Conservation (phyloP, 1,140 invertebrate genomes). For the Olivierus martensii region DNA sequence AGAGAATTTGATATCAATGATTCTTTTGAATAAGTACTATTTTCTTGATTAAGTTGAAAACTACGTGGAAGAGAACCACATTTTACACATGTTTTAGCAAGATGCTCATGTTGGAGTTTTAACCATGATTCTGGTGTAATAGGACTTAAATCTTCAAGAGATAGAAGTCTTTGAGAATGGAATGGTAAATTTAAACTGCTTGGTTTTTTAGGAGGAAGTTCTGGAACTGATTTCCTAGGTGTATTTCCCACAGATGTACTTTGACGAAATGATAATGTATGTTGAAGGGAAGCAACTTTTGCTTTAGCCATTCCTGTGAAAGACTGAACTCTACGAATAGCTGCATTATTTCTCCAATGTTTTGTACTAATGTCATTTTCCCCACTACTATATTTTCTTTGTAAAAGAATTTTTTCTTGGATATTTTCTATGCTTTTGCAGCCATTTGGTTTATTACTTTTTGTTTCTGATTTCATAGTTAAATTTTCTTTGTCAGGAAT, state of each 20-base stretch:
- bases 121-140: slow-evolving; percentile 44
- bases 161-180: neutral
- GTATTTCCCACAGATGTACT: slow-evolving; percentile 7
- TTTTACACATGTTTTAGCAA: slow-evolving; percentile 37
- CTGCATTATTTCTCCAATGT: slow-evolving; percentile 8
- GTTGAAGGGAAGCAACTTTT: slow-evolving; percentile 15
- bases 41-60: slow-evolving; percentile 40
- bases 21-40: too few species aligned
- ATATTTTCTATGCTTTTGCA: too few species aligned
- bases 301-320: slow-evolving; percentile 18
- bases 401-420: too few species aligned
- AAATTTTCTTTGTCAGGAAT: too few species aligned
- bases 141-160: slow-evolving; percentile 27
- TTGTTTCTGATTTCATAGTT: too few species aligned
- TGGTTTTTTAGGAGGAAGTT: slow-evolving; percentile 7
- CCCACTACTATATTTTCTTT: too few species aligned
- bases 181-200: neutral
- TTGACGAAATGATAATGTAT: slow-evolving; percentile 15
- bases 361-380: too few species aligned
- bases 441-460: too few species aligned
- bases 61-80: slow-evolving; percentile 61
- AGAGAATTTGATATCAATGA: neutral
- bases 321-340: slow-evolving; percentile 17
- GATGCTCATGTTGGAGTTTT: slow-evolving; percentile 40
- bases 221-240: neutral